A percentile compares a stretch with the other conserved stretches of the same genome.
Evolutionary conservation across 2,113 vertebrate species (phyloP).

Genomic region (Neomonachus schauinslandi): DNA sequence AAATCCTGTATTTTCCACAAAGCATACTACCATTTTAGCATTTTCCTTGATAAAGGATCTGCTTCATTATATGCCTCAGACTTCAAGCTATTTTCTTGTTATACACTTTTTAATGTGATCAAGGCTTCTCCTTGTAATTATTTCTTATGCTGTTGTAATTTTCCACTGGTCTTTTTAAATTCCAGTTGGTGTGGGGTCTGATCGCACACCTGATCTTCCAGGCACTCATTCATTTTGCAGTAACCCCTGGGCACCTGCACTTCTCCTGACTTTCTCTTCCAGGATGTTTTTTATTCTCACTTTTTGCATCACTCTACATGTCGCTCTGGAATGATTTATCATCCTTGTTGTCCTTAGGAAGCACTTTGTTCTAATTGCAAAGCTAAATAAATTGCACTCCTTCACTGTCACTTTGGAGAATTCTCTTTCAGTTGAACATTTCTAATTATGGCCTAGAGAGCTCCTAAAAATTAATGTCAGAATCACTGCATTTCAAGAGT

Average conservation of each 20-base stretch:
- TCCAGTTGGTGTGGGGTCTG: background rate
- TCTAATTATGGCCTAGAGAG: background rate
- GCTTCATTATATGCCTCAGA: background rate
- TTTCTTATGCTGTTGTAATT: constrained; percentile 8
- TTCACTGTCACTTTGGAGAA: background rate
- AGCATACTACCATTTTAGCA: background rate
- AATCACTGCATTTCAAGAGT: background rate
- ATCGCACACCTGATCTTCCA: background rate
- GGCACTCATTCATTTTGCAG: background rate
- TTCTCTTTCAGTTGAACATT: constrained; percentile 9
- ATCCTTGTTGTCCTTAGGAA: background rate
- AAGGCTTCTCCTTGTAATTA: constrained; percentile 24
- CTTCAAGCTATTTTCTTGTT: background rate
- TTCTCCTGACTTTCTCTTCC: background rate
- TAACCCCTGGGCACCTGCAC: background rate
- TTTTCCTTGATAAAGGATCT: background rate
- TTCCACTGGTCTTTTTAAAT: constrained; percentile 43
- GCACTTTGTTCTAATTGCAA: constrained; percentile 23
- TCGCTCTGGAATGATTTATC: constrained; percentile 39
- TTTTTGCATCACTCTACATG: background rate
- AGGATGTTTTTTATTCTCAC: background rate
- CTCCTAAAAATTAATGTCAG: constrained; percentile 34
- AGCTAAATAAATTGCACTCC: constrained; percentile 51
- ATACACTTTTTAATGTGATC: constrained; percentile 55
- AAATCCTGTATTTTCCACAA: background rate